A percentile compares a stretch with the other conserved stretches of the same genome.
These are phyloP conservation scores for Tangara arthus DNA, from an alignment of 2,797 vertebrate genomes.

Conservation along the genomic window DNA sequence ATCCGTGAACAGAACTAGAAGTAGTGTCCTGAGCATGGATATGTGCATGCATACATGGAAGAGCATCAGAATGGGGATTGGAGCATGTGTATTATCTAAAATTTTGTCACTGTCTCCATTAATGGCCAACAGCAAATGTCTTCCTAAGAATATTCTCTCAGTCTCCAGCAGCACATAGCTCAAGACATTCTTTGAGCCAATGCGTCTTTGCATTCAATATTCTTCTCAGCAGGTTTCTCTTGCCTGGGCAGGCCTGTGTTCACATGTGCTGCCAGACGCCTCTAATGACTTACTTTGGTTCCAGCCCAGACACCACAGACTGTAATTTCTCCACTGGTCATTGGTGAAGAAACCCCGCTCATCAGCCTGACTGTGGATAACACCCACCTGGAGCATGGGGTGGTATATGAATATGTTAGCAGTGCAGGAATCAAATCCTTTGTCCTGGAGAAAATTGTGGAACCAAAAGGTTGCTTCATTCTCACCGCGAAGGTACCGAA, in stretches of 20 bases:
- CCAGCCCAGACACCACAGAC: conserved; percentile 18
- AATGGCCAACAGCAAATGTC: neutral
- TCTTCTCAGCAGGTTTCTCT: neutral
- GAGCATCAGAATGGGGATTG: neutral
- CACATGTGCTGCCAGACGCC: neutral
- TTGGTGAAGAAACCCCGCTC: conserved; percentile 78
- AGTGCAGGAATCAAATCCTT: conserved; percentile 90
- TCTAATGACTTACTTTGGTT: conserved; percentile 4
- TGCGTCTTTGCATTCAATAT: neutral
- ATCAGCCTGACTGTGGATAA: conserved; percentile 93
- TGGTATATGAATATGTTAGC: conserved; percentile 93
- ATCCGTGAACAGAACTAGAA: neutral
- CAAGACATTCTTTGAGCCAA: neutral
- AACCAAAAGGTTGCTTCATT: conserved; percentile 90
- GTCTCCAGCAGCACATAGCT: neutral
- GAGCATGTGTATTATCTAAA: neutral
- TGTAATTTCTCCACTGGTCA: conserved; percentile 51
- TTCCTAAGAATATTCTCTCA: neutral
- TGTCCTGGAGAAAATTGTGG: conserved; percentile 93
- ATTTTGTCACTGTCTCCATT: neutral
- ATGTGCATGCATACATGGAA: neutral
- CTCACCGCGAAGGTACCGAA: conserved; percentile 88
- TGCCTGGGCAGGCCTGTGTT: neutral
- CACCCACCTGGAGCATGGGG: conserved; percentile 89
- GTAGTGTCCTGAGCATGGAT: neutral